Conservation (phyloP, 2,113 vertebrate species). For the Labeo catla region DNA sequence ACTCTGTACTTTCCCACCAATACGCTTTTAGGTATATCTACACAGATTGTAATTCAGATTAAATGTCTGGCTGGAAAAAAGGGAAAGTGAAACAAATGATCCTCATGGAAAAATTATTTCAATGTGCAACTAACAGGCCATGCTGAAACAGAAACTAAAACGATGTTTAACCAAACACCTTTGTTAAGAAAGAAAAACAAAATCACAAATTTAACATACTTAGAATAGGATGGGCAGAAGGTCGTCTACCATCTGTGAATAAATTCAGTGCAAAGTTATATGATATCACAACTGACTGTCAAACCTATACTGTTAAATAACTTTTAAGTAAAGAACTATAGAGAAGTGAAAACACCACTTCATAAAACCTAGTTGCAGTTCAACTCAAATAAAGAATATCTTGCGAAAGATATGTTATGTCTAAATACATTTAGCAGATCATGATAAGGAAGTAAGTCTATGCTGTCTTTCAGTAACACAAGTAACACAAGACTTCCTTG, state of each 20-base stretch:
- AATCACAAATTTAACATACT: slow-evolving; percentile 39
- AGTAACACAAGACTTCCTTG: not conserved
- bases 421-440: not conserved
- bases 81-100: not conserved
- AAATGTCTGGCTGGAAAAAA: not conserved
- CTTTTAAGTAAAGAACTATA: not conserved
- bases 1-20: not conserved
- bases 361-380: not conserved
- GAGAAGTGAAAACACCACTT: not conserved
- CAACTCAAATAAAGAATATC: not conserved
- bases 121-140: too few relatives aligned
- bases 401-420: not conserved
- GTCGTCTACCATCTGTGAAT: slow-evolving; percentile 15
- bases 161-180: not conserved
- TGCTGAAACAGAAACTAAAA: not conserved
- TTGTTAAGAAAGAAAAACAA: not conserved
- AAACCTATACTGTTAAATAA: not conserved
- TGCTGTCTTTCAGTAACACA: not conserved
- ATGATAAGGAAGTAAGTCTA: not conserved
- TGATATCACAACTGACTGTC: not conserved
- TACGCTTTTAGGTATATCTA: not conserved
- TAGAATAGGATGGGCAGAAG: slow-evolving; percentile 14
- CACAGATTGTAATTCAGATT: not conserved
- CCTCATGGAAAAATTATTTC: not conserved
- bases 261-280: not conserved